Evolutionary conservation across 2,888 invertebrate species (phyloP).

Genomic region (Ichneumon xanthorius): DNA sequence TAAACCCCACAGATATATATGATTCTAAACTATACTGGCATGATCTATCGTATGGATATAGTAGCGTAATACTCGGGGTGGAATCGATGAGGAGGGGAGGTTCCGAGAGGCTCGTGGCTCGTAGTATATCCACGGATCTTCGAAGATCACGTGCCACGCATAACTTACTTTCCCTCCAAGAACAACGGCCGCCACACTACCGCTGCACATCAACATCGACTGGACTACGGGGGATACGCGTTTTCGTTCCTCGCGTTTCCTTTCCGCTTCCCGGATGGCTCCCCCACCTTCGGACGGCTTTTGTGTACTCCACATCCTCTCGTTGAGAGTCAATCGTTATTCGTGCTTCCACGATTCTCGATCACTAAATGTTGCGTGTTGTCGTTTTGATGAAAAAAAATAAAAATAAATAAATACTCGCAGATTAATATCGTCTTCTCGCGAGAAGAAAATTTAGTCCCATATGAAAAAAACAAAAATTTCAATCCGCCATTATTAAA

Average conservation of each 20-base stretch:
- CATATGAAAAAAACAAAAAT: no score
- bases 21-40: background rate
- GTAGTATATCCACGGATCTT: slow-evolving; percentile 76
- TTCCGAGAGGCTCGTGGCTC: slow-evolving; percentile 68
- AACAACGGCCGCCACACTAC: slow-evolving; percentile 20
- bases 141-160: slow-evolving; percentile 82
- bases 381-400: no score
- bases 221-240: slow-evolving; percentile 59
- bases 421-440: no score
- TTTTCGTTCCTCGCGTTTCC: background rate
- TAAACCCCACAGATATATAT: background rate
- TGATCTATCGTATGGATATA: slow-evolving; percentile 3
- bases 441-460: no score
- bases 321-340: no score
- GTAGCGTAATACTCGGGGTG: slow-evolving; percentile 8
- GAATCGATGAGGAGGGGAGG: background rate
- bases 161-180: slow-evolving; percentile 82
- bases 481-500: no score
- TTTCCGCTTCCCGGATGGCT: background rate
- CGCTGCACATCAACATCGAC: slow-evolving; percentile 62
- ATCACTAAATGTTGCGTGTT: no score
- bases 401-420: no score
- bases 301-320: no score
- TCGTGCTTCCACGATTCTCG: no score
- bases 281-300: background rate